phyloP scores from a whole-genome alignment of 2,113 vertebrate genomes.

The Podiceps cristatus region DNA sequence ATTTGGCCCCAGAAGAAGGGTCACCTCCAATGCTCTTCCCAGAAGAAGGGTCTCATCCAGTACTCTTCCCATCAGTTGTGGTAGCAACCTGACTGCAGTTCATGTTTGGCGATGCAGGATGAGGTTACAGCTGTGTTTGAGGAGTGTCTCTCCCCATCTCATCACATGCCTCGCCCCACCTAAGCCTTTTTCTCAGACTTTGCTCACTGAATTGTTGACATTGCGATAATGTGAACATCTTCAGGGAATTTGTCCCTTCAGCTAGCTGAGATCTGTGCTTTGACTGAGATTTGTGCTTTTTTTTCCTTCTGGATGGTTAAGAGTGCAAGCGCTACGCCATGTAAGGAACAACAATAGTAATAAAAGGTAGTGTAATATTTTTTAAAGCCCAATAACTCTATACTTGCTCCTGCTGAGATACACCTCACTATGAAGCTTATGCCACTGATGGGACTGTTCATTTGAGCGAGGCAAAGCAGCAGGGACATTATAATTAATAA shows the following conservation, averaged over 20 bases:
- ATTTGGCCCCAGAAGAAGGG: neutral
- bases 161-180: accelerated
- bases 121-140: neutral
- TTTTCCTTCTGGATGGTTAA: neutral
- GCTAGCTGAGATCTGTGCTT: neutral
- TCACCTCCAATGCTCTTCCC: neutral
- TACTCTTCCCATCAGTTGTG: neutral
- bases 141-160: neutral
- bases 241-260: neutral
- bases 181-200: neutral
- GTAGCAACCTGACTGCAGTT: neutral
- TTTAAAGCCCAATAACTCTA: neutral
- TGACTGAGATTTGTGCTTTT: neutral
- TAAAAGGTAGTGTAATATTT: neutral
- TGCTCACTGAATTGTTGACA: neutral
- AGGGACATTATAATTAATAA: conserved; percentile 56
- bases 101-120: neutral
- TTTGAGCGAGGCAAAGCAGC: neutral
- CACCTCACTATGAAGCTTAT: neutral
- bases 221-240: neutral
- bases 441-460: neutral
- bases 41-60: neutral
- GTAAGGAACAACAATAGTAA: neutral
- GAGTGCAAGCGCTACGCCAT: neutral
- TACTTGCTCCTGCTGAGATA: neutral